These are phyloP conservation scores for Grammomys surdaster DNA, from an alignment of 2,113 vertebrate genomes.

Conservation along the genomic window DNA sequence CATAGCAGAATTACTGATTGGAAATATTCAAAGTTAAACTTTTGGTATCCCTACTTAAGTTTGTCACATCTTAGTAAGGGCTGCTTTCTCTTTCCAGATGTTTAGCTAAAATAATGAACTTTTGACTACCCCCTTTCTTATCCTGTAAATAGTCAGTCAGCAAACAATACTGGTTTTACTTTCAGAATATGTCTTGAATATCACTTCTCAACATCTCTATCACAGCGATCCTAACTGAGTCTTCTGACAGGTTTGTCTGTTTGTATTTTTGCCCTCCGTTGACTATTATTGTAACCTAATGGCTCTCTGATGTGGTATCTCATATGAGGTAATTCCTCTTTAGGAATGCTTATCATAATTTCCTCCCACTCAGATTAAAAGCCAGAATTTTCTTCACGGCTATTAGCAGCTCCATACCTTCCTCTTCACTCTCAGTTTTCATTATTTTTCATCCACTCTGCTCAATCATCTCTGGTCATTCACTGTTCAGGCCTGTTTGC, in stretches of 20 bases:
- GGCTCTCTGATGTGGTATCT: neutral
- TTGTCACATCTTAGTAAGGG: neutral
- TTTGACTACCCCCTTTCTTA: neutral
- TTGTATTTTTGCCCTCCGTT: neutral
- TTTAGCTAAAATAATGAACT: neutral
- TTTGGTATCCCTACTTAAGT: neutral
- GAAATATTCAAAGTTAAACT: neutral
- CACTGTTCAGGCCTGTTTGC: neutral
- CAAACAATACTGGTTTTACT: neutral
- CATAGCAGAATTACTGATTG: neutral
- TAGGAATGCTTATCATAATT: neutral
- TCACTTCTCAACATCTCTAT: neutral
- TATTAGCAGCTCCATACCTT: neutral
- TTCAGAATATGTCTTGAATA: neutral
- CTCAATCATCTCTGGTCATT: neutral
- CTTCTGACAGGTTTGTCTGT: neutral
- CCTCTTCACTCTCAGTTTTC: neutral
- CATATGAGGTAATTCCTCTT: neutral
- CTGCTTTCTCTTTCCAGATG: neutral
- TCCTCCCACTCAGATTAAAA: neutral
- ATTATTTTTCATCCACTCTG: rapidly evolving
- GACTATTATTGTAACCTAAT: neutral
- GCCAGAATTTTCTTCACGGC: neutral
- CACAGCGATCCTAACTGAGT: too few species aligned
- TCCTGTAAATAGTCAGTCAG: neutral